A percentile compares a stretch with the other conserved stretches of the same genome.
phyloP scores from a whole-genome alignment of 2,113 vertebrate genomes.

The Gymnorhina tibicen region DNA sequence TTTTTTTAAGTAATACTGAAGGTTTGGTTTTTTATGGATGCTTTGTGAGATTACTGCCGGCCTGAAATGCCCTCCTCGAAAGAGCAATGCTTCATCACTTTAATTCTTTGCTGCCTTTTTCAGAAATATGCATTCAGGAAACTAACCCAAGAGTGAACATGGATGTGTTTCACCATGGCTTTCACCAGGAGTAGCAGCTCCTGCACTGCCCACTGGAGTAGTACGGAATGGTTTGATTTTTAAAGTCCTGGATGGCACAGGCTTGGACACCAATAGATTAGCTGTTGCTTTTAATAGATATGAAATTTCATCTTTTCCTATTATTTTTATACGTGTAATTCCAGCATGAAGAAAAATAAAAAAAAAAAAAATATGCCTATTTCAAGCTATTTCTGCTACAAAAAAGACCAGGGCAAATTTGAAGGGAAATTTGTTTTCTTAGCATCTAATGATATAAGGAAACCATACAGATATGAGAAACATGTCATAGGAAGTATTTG shows the following conservation, averaged over 20 bases:
- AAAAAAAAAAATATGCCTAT: neutral
- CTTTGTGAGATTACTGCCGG: neutral
- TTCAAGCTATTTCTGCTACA: neutral
- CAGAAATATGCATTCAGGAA: neutral
- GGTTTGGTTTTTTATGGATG: neutral
- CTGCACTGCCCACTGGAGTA: neutral
- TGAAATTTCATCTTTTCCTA: neutral
- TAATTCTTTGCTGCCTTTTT: neutral
- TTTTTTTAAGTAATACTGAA: neutral
- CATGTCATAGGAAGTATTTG: neutral
- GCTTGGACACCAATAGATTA: neutral
- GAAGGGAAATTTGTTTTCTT: neutral
- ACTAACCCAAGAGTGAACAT: neutral
- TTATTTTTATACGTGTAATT: neutral
- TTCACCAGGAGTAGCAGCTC: neutral
- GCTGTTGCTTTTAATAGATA: neutral
- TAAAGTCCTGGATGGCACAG: neutral
- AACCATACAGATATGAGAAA: neutral
- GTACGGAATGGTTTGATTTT: neutral
- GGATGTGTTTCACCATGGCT: neutral
- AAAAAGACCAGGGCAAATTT: neutral
- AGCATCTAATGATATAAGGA: neutral
- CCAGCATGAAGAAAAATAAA: neutral
- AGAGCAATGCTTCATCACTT: neutral
- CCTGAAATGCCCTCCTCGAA: neutral